Evolutionary conservation across 2,797 vertebrate genomes (phyloP), one percentile per base, ranked within the genome.

Genomic region (Dicrostonyx torquatus): DNA sequence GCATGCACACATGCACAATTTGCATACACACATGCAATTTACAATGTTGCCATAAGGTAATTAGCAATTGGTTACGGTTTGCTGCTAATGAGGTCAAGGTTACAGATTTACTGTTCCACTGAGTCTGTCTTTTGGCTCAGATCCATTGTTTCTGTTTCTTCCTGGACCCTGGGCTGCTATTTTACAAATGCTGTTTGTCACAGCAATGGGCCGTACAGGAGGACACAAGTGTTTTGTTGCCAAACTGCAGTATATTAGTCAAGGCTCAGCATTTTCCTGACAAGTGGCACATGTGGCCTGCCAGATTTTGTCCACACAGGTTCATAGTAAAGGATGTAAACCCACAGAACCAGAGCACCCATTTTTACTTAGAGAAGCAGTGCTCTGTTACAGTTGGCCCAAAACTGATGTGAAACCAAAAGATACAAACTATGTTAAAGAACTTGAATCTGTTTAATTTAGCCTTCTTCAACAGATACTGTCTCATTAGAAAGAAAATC

Each of bases 21-120:
- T 89, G 43, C 31, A 48, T 82, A 78, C 3, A 55, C 14, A 15
- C 83, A 64, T 37, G 77, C 64, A 87, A 82, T 70, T 89, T 91
- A 93, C 37, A n/a, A 5, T 68, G 60, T 4, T 76, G 70, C 95
- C 90, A 93, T 91, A 96, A 94, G 94, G 84, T 89, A 93, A 96
- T 95, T 96, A 95, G 87, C 50, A 72, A 0, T 75, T 94, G 87
- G 90, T 87, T 97, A 76, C 79, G 64, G 76, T 95, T 94, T 96
- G 92, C 64, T 95, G 72, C 87, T 96, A 95, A 96, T 93, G 96
- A 96, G 85, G 87, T 91, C 87, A 90, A 73, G 90, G 60, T 94
- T 79, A 53, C 85, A 89, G 80, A 87, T 87, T 83, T 83, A 94
- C 55, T 37, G 18, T 64, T 96, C 62, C 75, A 82, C 13, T 73